phyloP scores from a whole-genome alignment of 1,140 invertebrate genomes.

The Euglossa dilemma region DNA sequence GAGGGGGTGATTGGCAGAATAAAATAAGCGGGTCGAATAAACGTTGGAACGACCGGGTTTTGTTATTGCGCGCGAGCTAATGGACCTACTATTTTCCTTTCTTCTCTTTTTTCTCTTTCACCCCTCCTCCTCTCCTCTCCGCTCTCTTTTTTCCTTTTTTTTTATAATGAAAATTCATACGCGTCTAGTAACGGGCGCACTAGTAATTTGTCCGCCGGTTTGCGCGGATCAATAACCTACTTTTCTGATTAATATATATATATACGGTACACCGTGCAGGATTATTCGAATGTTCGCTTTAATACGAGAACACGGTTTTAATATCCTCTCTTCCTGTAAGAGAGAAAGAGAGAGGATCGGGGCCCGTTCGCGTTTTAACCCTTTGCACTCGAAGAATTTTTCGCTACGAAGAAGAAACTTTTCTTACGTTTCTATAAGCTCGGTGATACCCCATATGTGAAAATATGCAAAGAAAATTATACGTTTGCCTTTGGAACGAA shows the following conservation, averaged over 20 bases:
- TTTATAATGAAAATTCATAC: constrained; percentile 43
- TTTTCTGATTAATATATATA: constrained; percentile 55
- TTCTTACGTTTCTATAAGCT: no score
- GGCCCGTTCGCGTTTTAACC: background rate
- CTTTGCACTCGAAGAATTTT: no score
- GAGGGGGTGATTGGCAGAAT: background rate
- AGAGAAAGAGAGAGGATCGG: background rate
- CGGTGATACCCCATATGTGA: no score
- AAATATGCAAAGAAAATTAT: no score
- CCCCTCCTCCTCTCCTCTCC: no score
- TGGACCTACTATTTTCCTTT: constrained; percentile 3
- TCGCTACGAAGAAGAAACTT: no score
- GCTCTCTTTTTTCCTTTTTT: background rate
- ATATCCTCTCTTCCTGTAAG: background rate
- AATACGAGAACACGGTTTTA: constrained; percentile 25
- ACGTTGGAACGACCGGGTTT: background rate
- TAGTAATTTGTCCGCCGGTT: constrained; percentile 41
- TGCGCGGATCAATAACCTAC: constrained; percentile 52
- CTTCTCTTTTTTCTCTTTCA: background rate
- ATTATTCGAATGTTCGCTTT: constrained; percentile 47
- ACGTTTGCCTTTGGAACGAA: no score
- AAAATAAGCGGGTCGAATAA: constrained; percentile 26
- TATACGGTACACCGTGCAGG: constrained; percentile 32
- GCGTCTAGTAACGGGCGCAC: constrained; percentile 13
- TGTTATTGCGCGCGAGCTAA: constrained; percentile 32